Evolutionary conservation across 2,797 vertebrate genomes (phyloP).

Genomic region (Babyrousa celebensis): DNA sequence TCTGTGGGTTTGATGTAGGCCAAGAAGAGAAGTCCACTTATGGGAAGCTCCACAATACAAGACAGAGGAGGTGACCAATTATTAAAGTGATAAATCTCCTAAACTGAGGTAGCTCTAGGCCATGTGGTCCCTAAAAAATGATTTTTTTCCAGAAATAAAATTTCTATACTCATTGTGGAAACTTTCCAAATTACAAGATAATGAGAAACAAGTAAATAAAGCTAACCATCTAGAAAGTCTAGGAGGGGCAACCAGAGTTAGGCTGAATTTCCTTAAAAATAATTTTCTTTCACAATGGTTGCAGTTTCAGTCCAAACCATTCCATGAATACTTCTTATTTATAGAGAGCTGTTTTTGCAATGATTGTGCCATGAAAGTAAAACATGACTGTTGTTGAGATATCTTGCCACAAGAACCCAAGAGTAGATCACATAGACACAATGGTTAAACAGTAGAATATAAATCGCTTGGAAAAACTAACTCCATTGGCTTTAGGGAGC

Average conservation of each 20-base stretch:
- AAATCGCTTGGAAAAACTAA: neutral
- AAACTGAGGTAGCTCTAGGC: neutral
- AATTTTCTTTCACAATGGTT: neutral
- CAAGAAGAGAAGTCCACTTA: neutral
- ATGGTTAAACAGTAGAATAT: neutral
- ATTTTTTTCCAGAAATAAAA: neutral
- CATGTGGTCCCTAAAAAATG: neutral
- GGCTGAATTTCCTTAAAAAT: neutral
- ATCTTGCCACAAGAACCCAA: neutral
- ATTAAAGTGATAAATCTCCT: neutral
- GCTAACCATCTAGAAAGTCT: neutral
- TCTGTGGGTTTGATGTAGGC: neutral
- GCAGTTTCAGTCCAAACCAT: neutral
- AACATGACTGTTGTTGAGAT: neutral
- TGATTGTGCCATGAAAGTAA: neutral
- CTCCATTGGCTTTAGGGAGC: neutral
- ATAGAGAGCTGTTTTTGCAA: neutral
- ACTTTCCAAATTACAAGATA: neutral
- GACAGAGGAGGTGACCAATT: neutral
- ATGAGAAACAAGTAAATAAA: conserved; percentile 33
- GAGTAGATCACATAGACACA: neutral
- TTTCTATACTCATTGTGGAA: neutral
- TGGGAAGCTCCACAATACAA: neutral
- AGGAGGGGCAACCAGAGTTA: neutral
- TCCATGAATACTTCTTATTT: neutral